Evolutionary conservation across 2,888 invertebrate genomes (phyloP).

Genomic region (Hetaerina titia): DNA sequence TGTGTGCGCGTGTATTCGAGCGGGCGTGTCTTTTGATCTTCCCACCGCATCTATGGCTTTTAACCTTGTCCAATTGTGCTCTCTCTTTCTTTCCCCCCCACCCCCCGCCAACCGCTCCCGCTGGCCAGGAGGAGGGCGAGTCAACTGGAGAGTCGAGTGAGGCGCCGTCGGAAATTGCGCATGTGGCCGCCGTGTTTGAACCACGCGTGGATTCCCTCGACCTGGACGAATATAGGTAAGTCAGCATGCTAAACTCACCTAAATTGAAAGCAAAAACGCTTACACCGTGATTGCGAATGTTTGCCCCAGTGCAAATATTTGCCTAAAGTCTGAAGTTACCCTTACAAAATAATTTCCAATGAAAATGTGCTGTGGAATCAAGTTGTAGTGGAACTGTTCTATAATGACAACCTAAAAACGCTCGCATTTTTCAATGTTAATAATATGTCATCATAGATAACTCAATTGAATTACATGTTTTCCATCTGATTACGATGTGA

Average conservation of each 20-base stretch:
- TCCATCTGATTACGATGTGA: no score
- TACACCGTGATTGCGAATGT: no score
- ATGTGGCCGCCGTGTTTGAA: conserved; percentile 32
- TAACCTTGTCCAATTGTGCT: not conserved
- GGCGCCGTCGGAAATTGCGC: conserved; percentile 12
- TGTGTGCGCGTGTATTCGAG: not conserved
- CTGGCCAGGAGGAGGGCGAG: conserved; percentile 22
- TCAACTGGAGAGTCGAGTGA: conserved; percentile 42
- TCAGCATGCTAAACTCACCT: not conserved
- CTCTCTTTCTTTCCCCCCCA: not conserved
- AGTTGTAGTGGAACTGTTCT: no score
- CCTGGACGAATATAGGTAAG: conserved; percentile 58
- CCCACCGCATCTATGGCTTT: not conserved
- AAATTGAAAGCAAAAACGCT: no score
- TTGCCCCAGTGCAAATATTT: no score
- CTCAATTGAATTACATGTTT: no score
- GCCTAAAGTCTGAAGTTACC: no score
- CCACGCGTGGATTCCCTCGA: conserved; percentile 57
- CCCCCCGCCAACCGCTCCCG: not conserved
- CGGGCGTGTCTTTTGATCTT: not conserved
- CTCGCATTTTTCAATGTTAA: no score
- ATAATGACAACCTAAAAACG: no score
- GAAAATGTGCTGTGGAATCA: no score
- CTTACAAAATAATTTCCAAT: no score
- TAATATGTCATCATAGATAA: no score